These are phyloP conservation scores for Scophthalmus maximus DNA, from an alignment of 2,113 vertebrate species.

Conservation along the genomic window DNA sequence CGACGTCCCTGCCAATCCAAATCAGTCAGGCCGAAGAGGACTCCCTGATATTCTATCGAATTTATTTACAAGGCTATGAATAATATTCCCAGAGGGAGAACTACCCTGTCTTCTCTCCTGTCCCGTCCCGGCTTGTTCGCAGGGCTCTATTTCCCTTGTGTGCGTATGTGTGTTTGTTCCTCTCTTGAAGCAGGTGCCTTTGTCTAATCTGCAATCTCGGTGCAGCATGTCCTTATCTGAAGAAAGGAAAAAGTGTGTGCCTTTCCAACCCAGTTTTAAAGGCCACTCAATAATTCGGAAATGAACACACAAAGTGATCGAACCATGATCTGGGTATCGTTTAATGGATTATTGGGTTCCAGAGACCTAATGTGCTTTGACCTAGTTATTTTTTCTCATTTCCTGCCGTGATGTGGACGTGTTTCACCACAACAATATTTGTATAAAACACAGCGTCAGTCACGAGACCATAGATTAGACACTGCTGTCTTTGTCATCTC, in stretches of 20 bases:
- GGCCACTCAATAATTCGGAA: background rate
- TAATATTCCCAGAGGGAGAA: constrained; percentile 56
- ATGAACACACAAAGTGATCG: background rate
- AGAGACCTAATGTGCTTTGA: constrained; percentile 23
- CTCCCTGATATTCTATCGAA: constrained; percentile 73
- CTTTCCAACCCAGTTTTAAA: constrained; percentile 2
- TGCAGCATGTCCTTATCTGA: constrained; percentile 27
- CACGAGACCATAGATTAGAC: constrained; percentile 12
- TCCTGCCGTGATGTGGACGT: constrained; percentile 20
- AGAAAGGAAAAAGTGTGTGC: background rate
- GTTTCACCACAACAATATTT: constrained; percentile 30
- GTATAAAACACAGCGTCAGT: constrained; percentile 4
- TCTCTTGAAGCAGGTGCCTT: constrained; percentile 48
- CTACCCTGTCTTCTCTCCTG: constrained; percentile 35
- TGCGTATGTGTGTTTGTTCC: constrained; percentile 4
- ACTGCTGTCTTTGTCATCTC: constrained; percentile 14
- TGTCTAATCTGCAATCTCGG: constrained; percentile 35
- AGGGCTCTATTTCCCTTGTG: constrained; percentile 31
- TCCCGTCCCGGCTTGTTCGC: constrained; percentile 32
- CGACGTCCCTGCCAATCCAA: constrained; percentile 38
- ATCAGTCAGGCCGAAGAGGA: constrained; percentile 51
- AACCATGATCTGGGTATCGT: background rate
- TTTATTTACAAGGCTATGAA: constrained; percentile 76
- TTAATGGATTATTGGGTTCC: constrained; percentile 6
- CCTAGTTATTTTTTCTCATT: constrained; percentile 40